Evolutionary conservation across 2,113 vertebrate genomes (phyloP).

Genomic region (Coptodon bakossiorum): DNA sequence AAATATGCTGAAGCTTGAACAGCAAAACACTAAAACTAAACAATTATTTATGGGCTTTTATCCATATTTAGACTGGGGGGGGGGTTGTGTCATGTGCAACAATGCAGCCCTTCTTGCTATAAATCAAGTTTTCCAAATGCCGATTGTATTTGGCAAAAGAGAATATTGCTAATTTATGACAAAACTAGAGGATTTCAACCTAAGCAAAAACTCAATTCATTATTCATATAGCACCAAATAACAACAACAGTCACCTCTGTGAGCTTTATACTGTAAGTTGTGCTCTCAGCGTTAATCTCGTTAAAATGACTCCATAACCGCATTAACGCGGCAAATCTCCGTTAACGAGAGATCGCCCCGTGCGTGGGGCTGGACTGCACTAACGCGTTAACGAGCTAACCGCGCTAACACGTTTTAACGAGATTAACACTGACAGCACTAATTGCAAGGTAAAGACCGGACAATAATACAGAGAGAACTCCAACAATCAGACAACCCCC

Average conservation of each 20-base stretch:
- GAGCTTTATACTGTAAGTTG: background rate
- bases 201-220: background rate
- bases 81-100: background rate
- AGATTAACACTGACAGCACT: background rate
- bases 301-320: background rate
- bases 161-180: background rate
- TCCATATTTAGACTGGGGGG: background rate
- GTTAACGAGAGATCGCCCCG: rapidly evolving
- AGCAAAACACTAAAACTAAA: background rate
- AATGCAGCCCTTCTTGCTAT: background rate
- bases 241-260: background rate
- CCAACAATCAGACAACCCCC: background rate
- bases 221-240: background rate
- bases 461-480: background rate
- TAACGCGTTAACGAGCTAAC: background rate
- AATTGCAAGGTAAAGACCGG: background rate
- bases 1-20: background rate
- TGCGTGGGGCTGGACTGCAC: rapidly evolving
- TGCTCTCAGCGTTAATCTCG: background rate
- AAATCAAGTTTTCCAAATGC: background rate
- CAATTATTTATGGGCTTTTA: background rate
- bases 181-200: background rate
- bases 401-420: rapidly evolving
- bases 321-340: background rate
- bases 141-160: background rate